Evolutionary conservation across 2,113 vertebrate species (phyloP), one percentile per base, ranked within the genome.

Genomic region (Gallinago undulata): DNA sequence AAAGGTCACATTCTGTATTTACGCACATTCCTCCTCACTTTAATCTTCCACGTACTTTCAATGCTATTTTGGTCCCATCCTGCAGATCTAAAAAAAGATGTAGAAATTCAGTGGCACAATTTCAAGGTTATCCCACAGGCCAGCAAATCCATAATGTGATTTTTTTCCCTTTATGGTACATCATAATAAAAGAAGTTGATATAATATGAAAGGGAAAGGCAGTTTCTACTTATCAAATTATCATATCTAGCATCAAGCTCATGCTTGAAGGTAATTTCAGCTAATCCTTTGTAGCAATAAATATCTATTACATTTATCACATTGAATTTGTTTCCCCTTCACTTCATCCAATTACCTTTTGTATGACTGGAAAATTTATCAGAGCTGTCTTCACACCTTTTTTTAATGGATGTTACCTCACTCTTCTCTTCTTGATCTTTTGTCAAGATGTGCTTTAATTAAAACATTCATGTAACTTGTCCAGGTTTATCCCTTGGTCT

Each of bases 71-170:
- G 62, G 62, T 93, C 68, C 76, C 69, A 85, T 93, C 81, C 63
- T 76, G 80, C 59, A 79, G n/a, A 97, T 89, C 84, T 92, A 39
- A 92, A 92, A 92, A 91, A 78, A 90, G 90, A 86, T 22, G 56
- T 62, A 74, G 57, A 94, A 96, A 97, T 94, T 95, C 92, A 80
- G 81, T 91, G 87, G 92, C 78, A 62, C 84, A 33, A 75, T 97
- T 97, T 97, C 96, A 98, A 97, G 88, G 96, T 98, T 96, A 97
- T 97, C 79, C 86, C 62, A 94, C 64, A 95, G 93, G 89, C 60
- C 84, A 93, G 63, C 22, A 97, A 94, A 97, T 95, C 96, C 87
- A 73, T 96, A 96, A 97, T 89, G 78, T 69, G 64, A 67, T 92
- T 90, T 94, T 91, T 96, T 96, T 95, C 48, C 78, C 90, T 91